These are phyloP conservation scores for Drosophila yakuba DNA, from an alignment of 1,140 invertebrate species.

Conservation along the genomic window DNA sequence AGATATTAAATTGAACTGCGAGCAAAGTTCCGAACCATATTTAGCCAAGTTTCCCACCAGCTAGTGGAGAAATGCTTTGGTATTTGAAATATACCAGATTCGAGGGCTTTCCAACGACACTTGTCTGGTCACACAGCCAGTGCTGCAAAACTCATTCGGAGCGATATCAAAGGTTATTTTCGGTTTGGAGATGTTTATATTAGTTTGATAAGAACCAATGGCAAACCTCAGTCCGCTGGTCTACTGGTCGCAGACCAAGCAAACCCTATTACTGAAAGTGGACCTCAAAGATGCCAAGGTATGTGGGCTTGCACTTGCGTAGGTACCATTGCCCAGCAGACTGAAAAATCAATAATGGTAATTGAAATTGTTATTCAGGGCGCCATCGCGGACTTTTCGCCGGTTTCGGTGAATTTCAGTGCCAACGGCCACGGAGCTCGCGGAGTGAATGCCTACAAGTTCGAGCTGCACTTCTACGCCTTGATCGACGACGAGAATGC, in stretches of 20 bases:
- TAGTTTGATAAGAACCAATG: slow-evolving; percentile 15
- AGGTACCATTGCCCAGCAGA: not conserved
- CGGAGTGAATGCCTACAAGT: slow-evolving; percentile 89
- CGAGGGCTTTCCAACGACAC: not conserved
- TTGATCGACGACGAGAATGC: slow-evolving; percentile 89
- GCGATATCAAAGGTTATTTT: slow-evolving; percentile 2
- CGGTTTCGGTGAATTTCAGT: slow-evolving; percentile 87
- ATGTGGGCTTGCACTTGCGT: not conserved
- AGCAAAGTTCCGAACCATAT: not conserved
- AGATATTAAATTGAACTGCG: too few species aligned
- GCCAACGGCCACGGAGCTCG: slow-evolving; percentile 89
- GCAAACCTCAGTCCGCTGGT: slow-evolving; percentile 91
- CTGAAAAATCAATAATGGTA: slow-evolving; percentile 68
- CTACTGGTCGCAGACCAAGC: slow-evolving; percentile 96
- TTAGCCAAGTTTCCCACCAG: not conserved
- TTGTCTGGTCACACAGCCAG: not conserved
- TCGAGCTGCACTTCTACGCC: slow-evolving; percentile 90
- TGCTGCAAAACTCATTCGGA: not conserved
- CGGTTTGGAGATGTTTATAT: slow-evolving; percentile 22
- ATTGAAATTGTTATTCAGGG: slow-evolving; percentile 32
- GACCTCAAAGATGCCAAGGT: slow-evolving; percentile 91
- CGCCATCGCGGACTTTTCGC: slow-evolving; percentile 85
- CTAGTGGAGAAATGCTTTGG: not conserved
- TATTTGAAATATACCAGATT: not conserved
- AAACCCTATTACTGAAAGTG: slow-evolving; percentile 91